Evolutionary conservation across 2,113 vertebrate genomes (phyloP).

Genomic region (Ageneiosus marmoratus): DNA sequence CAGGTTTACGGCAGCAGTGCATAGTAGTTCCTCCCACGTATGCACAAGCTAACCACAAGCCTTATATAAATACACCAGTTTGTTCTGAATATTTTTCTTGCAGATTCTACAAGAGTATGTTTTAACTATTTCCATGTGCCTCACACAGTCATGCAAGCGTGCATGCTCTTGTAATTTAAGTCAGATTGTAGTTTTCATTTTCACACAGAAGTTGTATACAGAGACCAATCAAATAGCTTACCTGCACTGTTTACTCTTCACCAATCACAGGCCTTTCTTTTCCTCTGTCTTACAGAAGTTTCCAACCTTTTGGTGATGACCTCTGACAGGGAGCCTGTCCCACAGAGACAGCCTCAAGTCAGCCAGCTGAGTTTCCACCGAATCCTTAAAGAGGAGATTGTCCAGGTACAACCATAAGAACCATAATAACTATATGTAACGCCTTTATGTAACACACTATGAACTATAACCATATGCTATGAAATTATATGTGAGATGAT

Average conservation of each 20-base stretch:
- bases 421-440: no score
- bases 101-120: not conserved
- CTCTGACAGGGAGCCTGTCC: slow-evolving; percentile 75
- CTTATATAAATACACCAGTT: slow-evolving; percentile 24
- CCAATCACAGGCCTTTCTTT: not conserved
- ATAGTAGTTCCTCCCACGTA: slow-evolving; percentile 8
- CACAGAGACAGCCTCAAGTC: slow-evolving; percentile 71
- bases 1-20: not conserved
- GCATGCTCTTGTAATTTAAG: not conserved
- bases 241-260: not conserved
- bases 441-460: not conserved
- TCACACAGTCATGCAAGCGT: not conserved
- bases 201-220: no score
- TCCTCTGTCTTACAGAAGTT: slow-evolving; percentile 77
- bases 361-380: slow-evolving; percentile 90
- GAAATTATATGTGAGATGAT: not conserved
- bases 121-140: not conserved
- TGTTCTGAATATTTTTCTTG: slow-evolving; percentile 6
- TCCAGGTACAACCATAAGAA: slow-evolving; percentile 76
- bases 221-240: not conserved
- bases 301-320: slow-evolving; percentile 94
- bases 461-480: not conserved
- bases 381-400: slow-evolving; percentile 90
- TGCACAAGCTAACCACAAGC: slow-evolving; percentile 12
- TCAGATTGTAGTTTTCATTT: not conserved